These are phyloP conservation scores for Hypomecis punctinalis DNA, from an alignment of 2,888 invertebrate genomes.

Conservation along the genomic window DNA sequence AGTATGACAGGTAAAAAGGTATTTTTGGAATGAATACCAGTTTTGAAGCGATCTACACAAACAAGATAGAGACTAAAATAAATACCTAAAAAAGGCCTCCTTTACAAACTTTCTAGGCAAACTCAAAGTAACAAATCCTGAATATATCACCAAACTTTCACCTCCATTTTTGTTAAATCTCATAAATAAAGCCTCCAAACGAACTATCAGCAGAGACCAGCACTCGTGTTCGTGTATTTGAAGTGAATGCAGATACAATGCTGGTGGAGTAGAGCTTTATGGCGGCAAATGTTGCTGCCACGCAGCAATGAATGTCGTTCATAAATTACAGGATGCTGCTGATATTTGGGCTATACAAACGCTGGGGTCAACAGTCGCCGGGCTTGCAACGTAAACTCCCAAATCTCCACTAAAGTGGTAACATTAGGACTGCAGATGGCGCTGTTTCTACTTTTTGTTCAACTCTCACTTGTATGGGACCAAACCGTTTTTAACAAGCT, in stretches of 20 bases:
- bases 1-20: too few species aligned
- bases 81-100: too few species aligned
- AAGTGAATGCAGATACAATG: slow-evolving; percentile 59
- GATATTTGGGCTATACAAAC: slow-evolving; percentile 51
- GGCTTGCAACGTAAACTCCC: neutral
- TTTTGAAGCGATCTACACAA: too few species aligned
- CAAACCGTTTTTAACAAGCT: too few species aligned
- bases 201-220: slow-evolving; percentile 24
- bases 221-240: slow-evolving; percentile 32
- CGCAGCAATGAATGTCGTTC: slow-evolving; percentile 65
- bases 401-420: neutral
- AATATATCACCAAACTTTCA: neutral
- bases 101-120: neutral
- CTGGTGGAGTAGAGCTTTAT: slow-evolving; percentile 48
- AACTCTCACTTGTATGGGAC: too few species aligned
- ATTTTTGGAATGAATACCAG: too few species aligned
- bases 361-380: slow-evolving; percentile 21
- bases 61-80: too few species aligned
- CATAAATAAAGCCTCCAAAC: slow-evolving; percentile 28
- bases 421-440: too few species aligned
- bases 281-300: slow-evolving; percentile 57
- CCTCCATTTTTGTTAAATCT: slow-evolving; percentile 9
- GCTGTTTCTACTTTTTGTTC: too few species aligned
- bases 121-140: neutral
- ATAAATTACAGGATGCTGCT: slow-evolving; percentile 58